Percentiles rank a stretch among this genome's conserved stretches.
These are phyloP conservation scores for Amiota mariae DNA, from an alignment of 2,888 invertebrate species.

Conservation along the genomic window DNA sequence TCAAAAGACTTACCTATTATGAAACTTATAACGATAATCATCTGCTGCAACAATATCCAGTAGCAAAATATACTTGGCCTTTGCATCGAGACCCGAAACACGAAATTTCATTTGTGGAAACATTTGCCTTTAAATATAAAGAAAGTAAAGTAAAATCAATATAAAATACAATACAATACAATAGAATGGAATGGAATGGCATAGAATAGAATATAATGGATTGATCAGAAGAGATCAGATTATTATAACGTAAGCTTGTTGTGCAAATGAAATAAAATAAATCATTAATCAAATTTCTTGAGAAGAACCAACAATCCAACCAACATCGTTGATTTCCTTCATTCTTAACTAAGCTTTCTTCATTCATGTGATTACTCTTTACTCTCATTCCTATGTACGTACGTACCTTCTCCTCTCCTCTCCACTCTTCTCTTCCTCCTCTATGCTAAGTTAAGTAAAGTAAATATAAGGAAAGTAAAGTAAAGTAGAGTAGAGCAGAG, in stretches of 20 bases:
- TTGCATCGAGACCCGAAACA: constrained; percentile 97
- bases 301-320: constrained; percentile 43
- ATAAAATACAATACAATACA: constrained; percentile 20
- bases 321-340: neutral
- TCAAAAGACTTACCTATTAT: constrained; percentile 86
- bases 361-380: too few relatives aligned
- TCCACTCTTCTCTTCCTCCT: too few relatives aligned
- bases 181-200: neutral
- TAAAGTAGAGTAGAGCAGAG: too few relatives aligned
- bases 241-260: neutral
- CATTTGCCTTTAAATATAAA: constrained; percentile 90
- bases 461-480: too few relatives aligned
- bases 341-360: too few relatives aligned
- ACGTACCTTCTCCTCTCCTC: too few relatives aligned
- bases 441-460: too few relatives aligned
- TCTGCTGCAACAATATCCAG: constrained; percentile 99
- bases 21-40: constrained; percentile 98
- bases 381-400: too few relatives aligned
- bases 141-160: constrained; percentile 27
- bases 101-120: constrained; percentile 99
- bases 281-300: constrained; percentile 62
- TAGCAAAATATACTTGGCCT: constrained; percentile 98
- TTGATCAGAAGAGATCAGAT: neutral
- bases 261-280: constrained; percentile 46
- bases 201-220: constrained; percentile 9